A percentile compares a stretch with the other conserved stretches of the same genome.
Evolutionary conservation across 2,888 invertebrate genomes (phyloP).

Genomic region (Palloptera scutellata): DNA sequence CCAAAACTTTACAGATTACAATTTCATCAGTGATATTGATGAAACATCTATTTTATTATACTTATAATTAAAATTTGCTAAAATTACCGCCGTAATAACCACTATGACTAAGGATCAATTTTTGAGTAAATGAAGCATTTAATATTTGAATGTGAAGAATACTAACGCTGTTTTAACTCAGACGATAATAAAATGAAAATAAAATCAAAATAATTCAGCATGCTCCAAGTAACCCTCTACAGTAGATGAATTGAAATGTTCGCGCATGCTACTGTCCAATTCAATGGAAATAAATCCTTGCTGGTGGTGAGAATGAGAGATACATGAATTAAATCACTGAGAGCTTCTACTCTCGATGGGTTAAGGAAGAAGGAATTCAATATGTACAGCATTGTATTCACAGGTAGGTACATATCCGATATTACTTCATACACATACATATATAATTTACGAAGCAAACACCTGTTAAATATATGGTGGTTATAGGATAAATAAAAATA

Average conservation of each 20-base stretch:
- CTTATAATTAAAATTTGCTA: too few species aligned
- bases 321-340: background rate
- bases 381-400: too few species aligned
- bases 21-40: too few species aligned
- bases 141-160: background rate
- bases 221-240: slow-evolving; percentile 22
- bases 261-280: slow-evolving; percentile 38
- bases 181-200: slow-evolving; percentile 36
- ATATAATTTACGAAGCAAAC: too few species aligned
- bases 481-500: too few species aligned
- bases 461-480: too few species aligned
- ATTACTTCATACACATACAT: too few species aligned
- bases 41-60: too few species aligned
- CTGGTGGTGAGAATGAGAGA: slow-evolving; percentile 7
- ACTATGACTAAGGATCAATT: background rate
- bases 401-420: too few species aligned
- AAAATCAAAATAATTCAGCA: slow-evolving; percentile 34
- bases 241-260: slow-evolving; percentile 27
- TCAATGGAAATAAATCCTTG: slow-evolving; percentile 17
- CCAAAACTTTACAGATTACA: too few species aligned
- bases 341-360: background rate
- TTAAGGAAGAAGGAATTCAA: too few species aligned
- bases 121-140: slow-evolving; percentile 29
- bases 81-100: too few species aligned
- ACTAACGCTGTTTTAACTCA: slow-evolving; percentile 29